Base-by-base conservation (phyloP, 1,140 invertebrate genomes). In the Sesamia nonagrioides region DNA sequence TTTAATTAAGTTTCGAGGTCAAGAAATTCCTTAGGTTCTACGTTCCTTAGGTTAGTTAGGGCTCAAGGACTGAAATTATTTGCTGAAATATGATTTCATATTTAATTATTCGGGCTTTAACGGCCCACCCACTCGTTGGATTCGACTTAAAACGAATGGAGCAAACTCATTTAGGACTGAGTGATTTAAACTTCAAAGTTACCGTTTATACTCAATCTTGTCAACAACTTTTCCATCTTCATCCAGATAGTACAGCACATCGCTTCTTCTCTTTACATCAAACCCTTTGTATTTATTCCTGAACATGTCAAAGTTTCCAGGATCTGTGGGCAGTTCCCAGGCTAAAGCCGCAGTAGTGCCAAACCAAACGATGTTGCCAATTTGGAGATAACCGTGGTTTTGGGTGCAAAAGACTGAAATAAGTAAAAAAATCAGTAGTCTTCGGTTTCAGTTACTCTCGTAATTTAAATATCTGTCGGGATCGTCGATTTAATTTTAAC, bases 341-440 rank as follows among this genome's bases (percentile, higher is more conserved):
- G 97, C 97, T 74, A 97, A 91, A 17, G 97, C 97, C 9, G 97
- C 97, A 8, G 97, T 97, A 54, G 96, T 95, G 33, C 97, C 97
- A 60, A 97, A 91, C 81, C 96, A 97, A 72, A 97, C 96, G 8
- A 96, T 95, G 80, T 96, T 95, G 50, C 95, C 94, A 0, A 94
- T 50, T 85, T 89, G 91, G 5, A 94, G 80, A 21, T 93, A 94
- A 0, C 92, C 92, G 3, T 91, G 89, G 48, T 82, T 94, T 88
- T 93, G 89, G 8, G 88, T 81, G 42, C 90, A 92, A 75, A 92
- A 92, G 42, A 93, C 92, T 93, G 76, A 48, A 63, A 61, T 4
- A 33, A 1, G 13, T 37, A 17, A 35, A 15, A 0, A 45, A 63
- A 63, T 54, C 42, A 63, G 11, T 76, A 45, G 21, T 9, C 17